Conservation (phyloP, 1,140 invertebrate genomes). For the Wiebesia pumilae region DNA sequence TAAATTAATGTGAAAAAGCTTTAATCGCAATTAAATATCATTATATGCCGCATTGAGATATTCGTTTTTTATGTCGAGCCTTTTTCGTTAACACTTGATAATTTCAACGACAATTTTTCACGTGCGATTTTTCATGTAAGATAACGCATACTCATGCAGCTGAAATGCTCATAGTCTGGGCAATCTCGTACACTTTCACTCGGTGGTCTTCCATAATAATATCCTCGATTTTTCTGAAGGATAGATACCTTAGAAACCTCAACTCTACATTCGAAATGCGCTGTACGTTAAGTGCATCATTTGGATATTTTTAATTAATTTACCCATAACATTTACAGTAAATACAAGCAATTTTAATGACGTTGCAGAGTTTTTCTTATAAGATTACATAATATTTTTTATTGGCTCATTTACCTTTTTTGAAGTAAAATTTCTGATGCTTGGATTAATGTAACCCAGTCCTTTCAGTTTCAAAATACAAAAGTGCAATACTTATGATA, state of each 20-base stretch:
- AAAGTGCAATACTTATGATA: too few relatives aligned
- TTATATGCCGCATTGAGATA: neutral
- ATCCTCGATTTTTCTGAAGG: neutral
- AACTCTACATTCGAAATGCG: neutral
- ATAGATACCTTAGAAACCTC: neutral
- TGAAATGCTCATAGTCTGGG: neutral
- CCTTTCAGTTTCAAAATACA: too few relatives aligned
- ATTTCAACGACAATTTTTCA: neutral
- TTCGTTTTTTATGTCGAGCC: neutral
- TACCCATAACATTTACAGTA: neutral
- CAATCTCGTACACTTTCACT: neutral
- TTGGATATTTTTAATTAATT: neutral
- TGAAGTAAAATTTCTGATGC: neutral
- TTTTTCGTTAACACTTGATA: neutral
- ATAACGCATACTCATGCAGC: neutral
- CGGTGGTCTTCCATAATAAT: neutral
- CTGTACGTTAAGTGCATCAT: neutral
- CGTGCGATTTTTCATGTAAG: neutral
- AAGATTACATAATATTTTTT: neutral
- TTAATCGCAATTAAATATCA: neutral
- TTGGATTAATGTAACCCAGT: too few relatives aligned
- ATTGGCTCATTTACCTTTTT: neutral
- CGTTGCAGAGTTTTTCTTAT: neutral
- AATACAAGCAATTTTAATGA: neutral
- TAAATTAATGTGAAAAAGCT: too few relatives aligned